phyloP scores from a whole-genome alignment of 2,888 invertebrate species.

The Stenchaetothrips biformis region DNA sequence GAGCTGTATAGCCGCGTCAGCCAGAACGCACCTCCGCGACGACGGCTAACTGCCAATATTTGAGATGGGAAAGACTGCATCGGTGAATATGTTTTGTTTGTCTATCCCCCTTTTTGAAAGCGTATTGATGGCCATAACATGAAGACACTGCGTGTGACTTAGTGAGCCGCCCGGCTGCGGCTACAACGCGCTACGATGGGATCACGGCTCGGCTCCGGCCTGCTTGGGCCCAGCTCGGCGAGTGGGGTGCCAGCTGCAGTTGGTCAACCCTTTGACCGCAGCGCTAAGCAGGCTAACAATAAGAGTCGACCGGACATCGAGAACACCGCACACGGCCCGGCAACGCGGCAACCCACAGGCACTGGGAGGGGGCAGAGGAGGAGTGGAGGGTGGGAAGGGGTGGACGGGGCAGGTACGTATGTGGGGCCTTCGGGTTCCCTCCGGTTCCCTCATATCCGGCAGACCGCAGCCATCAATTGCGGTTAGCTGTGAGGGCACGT shows the following conservation, averaged over 20 bases:
- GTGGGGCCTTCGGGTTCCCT: background rate
- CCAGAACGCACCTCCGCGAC: too few relatives aligned
- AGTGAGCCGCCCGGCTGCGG: too few relatives aligned
- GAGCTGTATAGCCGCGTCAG: too few relatives aligned
- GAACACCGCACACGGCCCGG: background rate
- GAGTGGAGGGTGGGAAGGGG: background rate
- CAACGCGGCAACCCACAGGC: background rate
- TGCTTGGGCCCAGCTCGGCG: background rate
- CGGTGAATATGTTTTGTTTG: too few relatives aligned
- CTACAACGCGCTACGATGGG: too few relatives aligned
- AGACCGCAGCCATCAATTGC: slow-evolving; percentile 22
- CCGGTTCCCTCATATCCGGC: slow-evolving; percentile 16
- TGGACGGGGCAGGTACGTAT: background rate
- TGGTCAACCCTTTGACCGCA: background rate
- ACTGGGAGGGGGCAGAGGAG: background rate
- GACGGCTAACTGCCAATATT: too few relatives aligned
- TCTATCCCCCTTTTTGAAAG: too few relatives aligned
- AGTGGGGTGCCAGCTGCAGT: slow-evolving; percentile 3
- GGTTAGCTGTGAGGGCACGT: slow-evolving; percentile 14
- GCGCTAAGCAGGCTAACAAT: slow-evolving; percentile 9
- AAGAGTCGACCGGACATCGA: background rate
- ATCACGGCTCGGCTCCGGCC: too few relatives aligned
- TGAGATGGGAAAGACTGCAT: too few relatives aligned
- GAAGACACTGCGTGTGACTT: too few relatives aligned
- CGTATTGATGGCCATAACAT: too few relatives aligned